These are phyloP conservation scores for Phalera bucephala DNA, from an alignment of 2,888 invertebrate species.

Conservation along the genomic window DNA sequence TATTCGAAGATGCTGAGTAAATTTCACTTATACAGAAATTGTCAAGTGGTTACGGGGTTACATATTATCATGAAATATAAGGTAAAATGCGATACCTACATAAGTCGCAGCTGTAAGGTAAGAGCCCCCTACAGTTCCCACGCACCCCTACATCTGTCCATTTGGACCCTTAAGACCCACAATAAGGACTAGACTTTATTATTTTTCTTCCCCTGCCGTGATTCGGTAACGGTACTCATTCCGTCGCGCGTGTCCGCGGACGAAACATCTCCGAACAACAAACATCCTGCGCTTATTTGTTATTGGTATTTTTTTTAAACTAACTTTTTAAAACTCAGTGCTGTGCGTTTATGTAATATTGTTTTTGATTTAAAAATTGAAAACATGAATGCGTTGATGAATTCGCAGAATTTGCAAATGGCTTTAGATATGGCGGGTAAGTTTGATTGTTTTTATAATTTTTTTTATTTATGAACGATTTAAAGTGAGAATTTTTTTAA, in stretches of 20 bases:
- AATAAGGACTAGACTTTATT: constrained; percentile 7
- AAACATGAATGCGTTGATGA: constrained; percentile 41
- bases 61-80: too few relatives aligned
- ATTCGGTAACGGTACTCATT: constrained; percentile 4
- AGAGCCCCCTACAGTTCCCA: constrained; percentile 62
- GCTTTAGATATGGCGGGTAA: constrained; percentile 37
- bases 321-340: not conserved
- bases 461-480: constrained; percentile 3
- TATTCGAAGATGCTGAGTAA: too few relatives aligned
- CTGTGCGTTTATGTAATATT: too few relatives aligned
- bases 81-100: constrained; percentile 1
- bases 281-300: not conserved
- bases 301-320: too few relatives aligned
- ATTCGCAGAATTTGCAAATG: constrained; percentile 28
- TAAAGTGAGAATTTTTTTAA: too few relatives aligned
- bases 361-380: constrained; percentile 8
- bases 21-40: too few relatives aligned
- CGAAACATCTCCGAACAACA: constrained; percentile 8
- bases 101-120: not conserved
- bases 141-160: constrained; percentile 52
- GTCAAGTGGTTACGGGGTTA: too few relatives aligned
- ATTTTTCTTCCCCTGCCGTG: constrained; percentile 10
- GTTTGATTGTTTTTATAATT: constrained; percentile 6
- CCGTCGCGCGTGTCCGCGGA: constrained; percentile 4
- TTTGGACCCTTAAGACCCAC: constrained; percentile 42